phyloP scores from a whole-genome alignment of 23 tunicate genomes.

The Trididemnum nubilum region DNA sequence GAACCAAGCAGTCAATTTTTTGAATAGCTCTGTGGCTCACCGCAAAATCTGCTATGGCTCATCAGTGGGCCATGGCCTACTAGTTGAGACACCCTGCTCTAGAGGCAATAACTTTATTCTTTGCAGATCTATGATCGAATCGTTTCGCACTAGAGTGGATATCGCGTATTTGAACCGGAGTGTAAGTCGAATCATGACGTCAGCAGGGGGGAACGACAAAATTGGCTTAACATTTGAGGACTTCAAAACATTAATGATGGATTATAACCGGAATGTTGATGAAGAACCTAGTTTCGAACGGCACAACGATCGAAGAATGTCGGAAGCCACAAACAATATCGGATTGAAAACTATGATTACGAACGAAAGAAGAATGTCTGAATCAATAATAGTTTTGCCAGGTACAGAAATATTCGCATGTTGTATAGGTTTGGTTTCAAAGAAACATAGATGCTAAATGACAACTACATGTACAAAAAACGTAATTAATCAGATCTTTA shows the following conservation, averaged over 20 bases:
- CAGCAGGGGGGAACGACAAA: conserved; percentile 27
- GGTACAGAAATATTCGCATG: neutral
- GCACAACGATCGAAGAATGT: neutral
- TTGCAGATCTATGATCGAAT: conserved; percentile 51
- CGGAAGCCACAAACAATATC: conserved; percentile 1
- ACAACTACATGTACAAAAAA: too few species aligned
- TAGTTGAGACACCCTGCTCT: too few species aligned
- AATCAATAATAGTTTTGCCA: neutral
- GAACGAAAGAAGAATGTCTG: neutral
- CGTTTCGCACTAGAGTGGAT: conserved; percentile 51
- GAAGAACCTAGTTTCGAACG: neutral
- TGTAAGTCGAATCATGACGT: conserved; percentile 44
- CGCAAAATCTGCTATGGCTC: too few species aligned
- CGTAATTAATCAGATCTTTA: too few species aligned
- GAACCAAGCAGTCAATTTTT: too few species aligned
- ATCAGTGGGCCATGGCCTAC: too few species aligned
- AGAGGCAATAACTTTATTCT: neutral
- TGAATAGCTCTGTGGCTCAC: too few species aligned
- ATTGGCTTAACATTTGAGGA: conserved; percentile 36
- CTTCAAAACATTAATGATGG: conserved; percentile 56
- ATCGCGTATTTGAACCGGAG: conserved; percentile 40
- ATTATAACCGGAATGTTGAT: neutral
- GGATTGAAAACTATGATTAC: neutral
- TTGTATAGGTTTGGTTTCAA: too few species aligned
- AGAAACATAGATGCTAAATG: too few species aligned